Base-by-base conservation (phyloP, 1,140 invertebrate species). In the Aradophagus sp. region DNA sequence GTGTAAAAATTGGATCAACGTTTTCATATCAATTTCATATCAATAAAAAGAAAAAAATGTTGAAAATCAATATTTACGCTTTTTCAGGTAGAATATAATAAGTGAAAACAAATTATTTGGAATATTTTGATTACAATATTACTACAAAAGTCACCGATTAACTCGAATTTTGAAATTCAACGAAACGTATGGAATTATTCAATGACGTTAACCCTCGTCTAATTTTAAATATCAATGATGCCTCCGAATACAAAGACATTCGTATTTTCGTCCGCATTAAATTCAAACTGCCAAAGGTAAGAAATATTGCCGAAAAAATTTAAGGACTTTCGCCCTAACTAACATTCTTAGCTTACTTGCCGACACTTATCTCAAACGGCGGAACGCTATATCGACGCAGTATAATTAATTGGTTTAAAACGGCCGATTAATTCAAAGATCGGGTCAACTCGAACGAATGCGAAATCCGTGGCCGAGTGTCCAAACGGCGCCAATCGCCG, bases 381-480 rank as follows among this genome's bases (percentile, higher is more conserved):
- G 55, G 11, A 71, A 65, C 53, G 48, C 47, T 53, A 16, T 53
- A 36, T 71, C 68, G 68, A 71, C 68, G 61, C 53, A 35, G 42
- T 65, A 71, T 65, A 71, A 71, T 71, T 71, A 63, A 70, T 62
- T 62, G 66, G 62, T 69, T 45, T 52, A 56, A 62, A 56, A 62
- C 58, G 19, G 36, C 50, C 42, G 56, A 58, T 62, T 69, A 69
- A 69, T 62, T 69, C 50, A 56, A 62, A 69, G 41, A 34, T n/a
- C 12, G 20, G 42, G 15, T 17, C 42, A 48, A 44, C 32, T 20
- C 52, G 29, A 52, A 52, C 26, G 11, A 35, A 50, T 45, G 35
- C 44, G 35, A 27, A 53, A n/a, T n/a, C n/a, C n/a, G n/a, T n/a
- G n/a, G n/a, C n/a, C 34, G 32, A 8, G 16, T 1, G 0, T 1